phyloP scores from a whole-genome alignment of 2,888 invertebrate genomes.

The Seira sanloemensis region DNA sequence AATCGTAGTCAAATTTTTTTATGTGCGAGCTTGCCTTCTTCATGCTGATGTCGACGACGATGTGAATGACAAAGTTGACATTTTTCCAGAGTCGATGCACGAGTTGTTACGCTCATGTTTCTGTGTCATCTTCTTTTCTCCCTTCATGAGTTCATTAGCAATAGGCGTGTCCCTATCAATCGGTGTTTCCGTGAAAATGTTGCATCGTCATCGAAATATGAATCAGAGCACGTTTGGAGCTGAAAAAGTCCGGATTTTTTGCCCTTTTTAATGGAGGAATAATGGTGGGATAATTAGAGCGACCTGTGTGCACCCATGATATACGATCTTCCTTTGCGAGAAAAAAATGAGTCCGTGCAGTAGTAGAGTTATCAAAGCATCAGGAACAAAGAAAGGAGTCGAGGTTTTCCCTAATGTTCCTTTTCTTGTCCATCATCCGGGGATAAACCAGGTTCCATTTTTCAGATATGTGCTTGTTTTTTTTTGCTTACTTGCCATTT shows the following conservation, averaged over 20 bases:
- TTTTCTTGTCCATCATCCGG: background rate
- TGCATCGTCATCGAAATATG: constrained; percentile 7
- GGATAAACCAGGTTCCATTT: background rate
- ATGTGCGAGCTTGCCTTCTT: background rate
- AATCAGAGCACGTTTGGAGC: background rate
- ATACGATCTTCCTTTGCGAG: constrained; percentile 17
- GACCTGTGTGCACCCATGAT: constrained; percentile 45
- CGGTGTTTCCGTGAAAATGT: background rate
- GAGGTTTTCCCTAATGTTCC: background rate
- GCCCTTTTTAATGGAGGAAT: constrained; percentile 46
- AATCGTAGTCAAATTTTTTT: background rate
- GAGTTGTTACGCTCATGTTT: background rate
- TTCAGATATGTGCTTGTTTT: background rate
- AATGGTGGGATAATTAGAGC: constrained; percentile 63
- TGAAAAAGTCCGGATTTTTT: constrained; percentile 5
- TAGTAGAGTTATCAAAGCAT: background rate
- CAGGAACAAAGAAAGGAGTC: background rate
- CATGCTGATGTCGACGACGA: background rate
- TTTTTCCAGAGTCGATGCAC: background rate
- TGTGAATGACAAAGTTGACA: constrained; percentile 1
- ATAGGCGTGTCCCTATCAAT: constrained; percentile 43
- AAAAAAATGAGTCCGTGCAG: background rate
- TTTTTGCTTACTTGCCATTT: background rate
- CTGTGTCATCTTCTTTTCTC: background rate
- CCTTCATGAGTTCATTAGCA: constrained; percentile 46